These are phyloP conservation scores for Anoncus sp. DNA, from an alignment of 2,888 invertebrate genomes.

Conservation along the genomic window DNA sequence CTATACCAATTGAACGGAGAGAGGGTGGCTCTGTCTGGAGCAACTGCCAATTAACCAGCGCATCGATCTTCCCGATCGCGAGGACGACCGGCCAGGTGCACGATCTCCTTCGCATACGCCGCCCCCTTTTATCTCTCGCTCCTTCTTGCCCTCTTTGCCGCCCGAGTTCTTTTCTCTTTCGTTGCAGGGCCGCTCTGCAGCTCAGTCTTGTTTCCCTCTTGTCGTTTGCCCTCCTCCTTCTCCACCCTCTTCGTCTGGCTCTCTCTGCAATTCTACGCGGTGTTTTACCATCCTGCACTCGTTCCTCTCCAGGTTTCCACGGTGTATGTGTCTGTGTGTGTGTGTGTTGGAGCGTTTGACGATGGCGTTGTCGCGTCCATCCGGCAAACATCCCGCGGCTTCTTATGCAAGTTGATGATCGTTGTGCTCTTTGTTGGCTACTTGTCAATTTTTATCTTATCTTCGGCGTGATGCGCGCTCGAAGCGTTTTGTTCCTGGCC, in stretches of 20 bases:
- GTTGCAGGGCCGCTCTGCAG: conserved; percentile 14
- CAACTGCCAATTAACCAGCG: conserved; percentile 75
- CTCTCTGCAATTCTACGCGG: background rate
- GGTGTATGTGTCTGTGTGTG: too few species aligned
- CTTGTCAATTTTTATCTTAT: conserved; percentile 55
- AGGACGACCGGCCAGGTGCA: conserved; percentile 64
- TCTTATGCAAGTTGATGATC: background rate
- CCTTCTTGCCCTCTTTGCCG: conserved; percentile 38
- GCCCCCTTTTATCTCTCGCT: conserved; percentile 58
- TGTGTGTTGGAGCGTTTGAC: conserved; percentile 11
- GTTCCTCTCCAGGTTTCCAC: too few species aligned
- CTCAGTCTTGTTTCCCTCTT: conserved; percentile 25
- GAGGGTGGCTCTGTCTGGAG: conserved; percentile 51
- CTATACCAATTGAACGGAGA: conserved; percentile 18
- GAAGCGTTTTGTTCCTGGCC: background rate
- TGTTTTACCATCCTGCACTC: conserved; percentile 21
- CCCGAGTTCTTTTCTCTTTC: conserved; percentile 25
- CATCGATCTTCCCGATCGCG: conserved; percentile 73
- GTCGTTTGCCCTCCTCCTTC: conserved; percentile 2
- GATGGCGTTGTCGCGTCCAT: conserved; percentile 41
- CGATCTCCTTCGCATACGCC: conserved; percentile 61
- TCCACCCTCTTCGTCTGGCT: conserved; percentile 1
- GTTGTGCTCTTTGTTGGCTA: conserved; percentile 21
- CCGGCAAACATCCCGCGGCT: background rate
- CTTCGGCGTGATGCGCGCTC: conserved; percentile 6